Percentiles rank a stretch among this genome's conserved stretches.
These are phyloP conservation scores for Serranus cabrilla DNA, from an alignment of 2,797 vertebrate genomes.

Conservation along the genomic window DNA sequence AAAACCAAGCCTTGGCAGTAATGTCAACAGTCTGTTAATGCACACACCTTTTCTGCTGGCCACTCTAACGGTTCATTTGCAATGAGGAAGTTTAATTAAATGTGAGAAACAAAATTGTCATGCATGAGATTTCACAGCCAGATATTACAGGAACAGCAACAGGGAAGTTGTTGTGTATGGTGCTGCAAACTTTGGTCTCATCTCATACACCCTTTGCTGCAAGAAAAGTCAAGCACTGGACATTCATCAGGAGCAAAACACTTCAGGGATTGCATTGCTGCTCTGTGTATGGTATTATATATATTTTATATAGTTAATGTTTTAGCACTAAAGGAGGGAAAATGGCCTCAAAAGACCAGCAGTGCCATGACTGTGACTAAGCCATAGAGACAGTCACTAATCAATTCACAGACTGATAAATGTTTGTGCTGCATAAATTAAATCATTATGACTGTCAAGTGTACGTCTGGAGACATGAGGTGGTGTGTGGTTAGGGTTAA, in stretches of 20 bases:
- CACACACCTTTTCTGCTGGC: background rate
- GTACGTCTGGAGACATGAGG: conserved; percentile 16
- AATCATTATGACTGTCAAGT: conserved; percentile 38
- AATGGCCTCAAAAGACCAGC: conserved; percentile 1
- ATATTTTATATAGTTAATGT: background rate
- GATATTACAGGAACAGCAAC: background rate
- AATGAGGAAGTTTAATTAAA: background rate
- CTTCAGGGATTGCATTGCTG: too few species aligned
- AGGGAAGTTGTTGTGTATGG: background rate
- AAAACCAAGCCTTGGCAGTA: background rate
- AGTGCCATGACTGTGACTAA: conserved; percentile 50
- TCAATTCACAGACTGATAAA: conserved; percentile 57
- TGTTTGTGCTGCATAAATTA: conserved; percentile 59
- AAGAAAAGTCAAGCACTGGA: background rate
- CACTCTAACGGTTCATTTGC: background rate
- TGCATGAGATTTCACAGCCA: background rate
- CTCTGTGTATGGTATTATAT: background rate
- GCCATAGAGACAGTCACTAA: conserved; percentile 54
- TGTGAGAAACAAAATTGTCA: background rate
- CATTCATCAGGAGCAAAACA: conserved; percentile 2
- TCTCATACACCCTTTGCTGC: background rate
- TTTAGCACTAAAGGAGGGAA: conserved; percentile 9
- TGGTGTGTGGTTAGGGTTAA: conserved; percentile 40
- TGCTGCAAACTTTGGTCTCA: background rate
- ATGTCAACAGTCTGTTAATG: background rate